phyloP scores from a whole-genome alignment of 1,140 invertebrate genomes.

The Drosophila subobscura region DNA sequence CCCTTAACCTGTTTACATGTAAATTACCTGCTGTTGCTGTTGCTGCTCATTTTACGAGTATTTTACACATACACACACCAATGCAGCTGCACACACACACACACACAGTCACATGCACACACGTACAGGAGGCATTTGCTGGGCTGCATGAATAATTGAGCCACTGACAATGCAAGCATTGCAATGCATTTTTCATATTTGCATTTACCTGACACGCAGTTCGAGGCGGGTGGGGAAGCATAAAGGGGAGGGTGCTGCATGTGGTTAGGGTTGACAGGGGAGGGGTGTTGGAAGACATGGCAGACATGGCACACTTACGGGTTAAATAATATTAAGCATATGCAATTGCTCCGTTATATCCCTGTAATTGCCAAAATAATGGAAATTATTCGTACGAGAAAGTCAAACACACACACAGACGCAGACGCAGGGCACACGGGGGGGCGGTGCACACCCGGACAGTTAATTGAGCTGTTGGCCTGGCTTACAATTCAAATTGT shows the following conservation, averaged over 20 bases:
- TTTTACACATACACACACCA: conserved; percentile 4
- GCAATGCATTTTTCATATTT: conserved; percentile 57
- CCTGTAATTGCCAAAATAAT: conserved; percentile 75
- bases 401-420: conserved; percentile 33
- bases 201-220: conserved; percentile 18
- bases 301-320: conserved; percentile 35
- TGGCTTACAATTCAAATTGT: conserved; percentile 76
- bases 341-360: conserved; percentile 64
- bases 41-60: conserved; percentile 52
- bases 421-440: background rate
- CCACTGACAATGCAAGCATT: conserved; percentile 46
- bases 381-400: conserved; percentile 66
- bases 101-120: conserved; percentile 1
- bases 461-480: conserved; percentile 77
- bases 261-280: no score
- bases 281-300: background rate
- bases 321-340: conserved; percentile 69
- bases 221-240: background rate
- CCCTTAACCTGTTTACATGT: conserved; percentile 60
- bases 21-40: conserved; percentile 50
- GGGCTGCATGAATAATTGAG: conserved; percentile 48
- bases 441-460: conserved; percentile 28
- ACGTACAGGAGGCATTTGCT: conserved; percentile 7
- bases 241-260: no score
- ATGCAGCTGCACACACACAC: conserved; percentile 10